Conservation (phyloP, 2,797 vertebrate species). For the Adelosebastes latens region DNA sequence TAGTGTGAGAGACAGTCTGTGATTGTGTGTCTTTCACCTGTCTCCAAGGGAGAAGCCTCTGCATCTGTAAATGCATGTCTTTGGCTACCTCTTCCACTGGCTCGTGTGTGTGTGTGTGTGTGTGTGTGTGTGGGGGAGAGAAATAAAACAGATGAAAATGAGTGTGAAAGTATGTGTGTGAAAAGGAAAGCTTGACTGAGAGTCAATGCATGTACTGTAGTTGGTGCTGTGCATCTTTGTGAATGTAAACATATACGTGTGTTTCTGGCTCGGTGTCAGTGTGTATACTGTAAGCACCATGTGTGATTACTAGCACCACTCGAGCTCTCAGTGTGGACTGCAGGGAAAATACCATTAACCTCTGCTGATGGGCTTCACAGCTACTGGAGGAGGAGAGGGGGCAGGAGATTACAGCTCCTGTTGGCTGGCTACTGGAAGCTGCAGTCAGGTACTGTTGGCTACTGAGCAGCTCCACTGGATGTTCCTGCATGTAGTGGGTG, state of each 20-base stretch:
- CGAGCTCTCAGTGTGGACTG: conserved; percentile 52
- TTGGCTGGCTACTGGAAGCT: conserved; percentile 35
- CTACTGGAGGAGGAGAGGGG: conserved; percentile 5
- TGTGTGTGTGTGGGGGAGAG: background rate
- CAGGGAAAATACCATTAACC: conserved; percentile 77
- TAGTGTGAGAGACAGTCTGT: background rate
- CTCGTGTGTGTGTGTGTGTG: background rate
- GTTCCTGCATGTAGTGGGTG: background rate
- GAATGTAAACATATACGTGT: conserved; percentile 8
- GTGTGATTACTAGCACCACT: conserved; percentile 67
- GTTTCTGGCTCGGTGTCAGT: conserved; percentile 14
- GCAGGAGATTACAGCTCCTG: conserved; percentile 24
- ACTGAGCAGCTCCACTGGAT: conserved; percentile 5
- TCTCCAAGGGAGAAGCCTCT: background rate
- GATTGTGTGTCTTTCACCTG: background rate
- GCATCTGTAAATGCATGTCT: background rate
- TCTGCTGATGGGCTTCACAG: conserved; percentile 55
- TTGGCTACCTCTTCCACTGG: background rate
- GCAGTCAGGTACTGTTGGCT: conserved; percentile 18
- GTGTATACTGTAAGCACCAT: conserved; percentile 32
- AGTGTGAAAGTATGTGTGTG: background rate
- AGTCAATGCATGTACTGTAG: background rate
- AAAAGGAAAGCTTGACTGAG: background rate
- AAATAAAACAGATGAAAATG: background rate
- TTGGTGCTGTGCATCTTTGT: conserved; percentile 15